Conservation (phyloP, 2,888 invertebrate genomes). For the Catonia carolina region DNA sequence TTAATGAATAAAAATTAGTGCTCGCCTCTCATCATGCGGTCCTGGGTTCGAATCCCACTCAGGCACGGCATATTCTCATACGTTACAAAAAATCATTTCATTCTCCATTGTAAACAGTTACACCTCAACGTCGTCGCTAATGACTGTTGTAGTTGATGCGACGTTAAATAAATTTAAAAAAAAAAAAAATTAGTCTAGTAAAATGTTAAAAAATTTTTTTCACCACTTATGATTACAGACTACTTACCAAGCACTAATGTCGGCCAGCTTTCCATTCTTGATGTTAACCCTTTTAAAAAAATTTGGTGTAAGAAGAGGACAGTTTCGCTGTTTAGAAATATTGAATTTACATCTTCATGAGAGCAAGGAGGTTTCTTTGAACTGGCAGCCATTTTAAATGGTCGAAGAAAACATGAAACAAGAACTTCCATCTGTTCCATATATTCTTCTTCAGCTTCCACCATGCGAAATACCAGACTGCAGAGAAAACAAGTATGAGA, state of each 20-base stretch:
- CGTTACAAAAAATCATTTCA: too few species aligned
- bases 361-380: conserved; percentile 88
- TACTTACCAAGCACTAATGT: conserved; percentile 77
- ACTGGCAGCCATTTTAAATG: conserved; percentile 90
- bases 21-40: too few species aligned
- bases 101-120: too few species aligned
- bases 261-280: conserved; percentile 89
- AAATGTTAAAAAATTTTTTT: too few species aligned
- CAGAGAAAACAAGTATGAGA: conserved; percentile 29
- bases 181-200: too few species aligned
- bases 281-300: conserved; percentile 85
- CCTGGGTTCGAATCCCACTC: too few species aligned
- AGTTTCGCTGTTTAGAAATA: conserved; percentile 88
- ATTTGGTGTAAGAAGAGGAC: conserved; percentile 89
- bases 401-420: conserved; percentile 79
- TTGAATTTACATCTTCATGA: conserved; percentile 90
- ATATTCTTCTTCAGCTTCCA: conserved; percentile 89
- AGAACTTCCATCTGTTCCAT: conserved; percentile 82
- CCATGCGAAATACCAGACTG: conserved; percentile 83
- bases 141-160: too few species aligned
- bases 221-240: too few species aligned
- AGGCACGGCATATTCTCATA: too few species aligned
- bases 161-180: too few species aligned
- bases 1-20: too few species aligned
- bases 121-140: too few species aligned